Base-by-base conservation (phyloP, 2,888 invertebrate genomes). In the Tinea trinotella region DNA sequence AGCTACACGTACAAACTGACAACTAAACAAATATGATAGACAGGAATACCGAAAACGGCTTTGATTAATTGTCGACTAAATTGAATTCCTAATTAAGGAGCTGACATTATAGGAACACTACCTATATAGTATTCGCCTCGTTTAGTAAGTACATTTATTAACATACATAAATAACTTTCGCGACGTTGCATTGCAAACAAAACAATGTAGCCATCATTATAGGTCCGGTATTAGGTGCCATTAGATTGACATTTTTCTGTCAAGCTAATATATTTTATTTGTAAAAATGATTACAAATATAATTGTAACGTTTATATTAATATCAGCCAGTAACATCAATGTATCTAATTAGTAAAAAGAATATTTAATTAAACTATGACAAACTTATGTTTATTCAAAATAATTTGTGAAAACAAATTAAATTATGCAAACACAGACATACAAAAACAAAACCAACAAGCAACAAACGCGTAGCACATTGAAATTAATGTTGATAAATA, bases 401-500 rank as follows among this genome's bases (percentile, higher is more conserved):
- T 30, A 30, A 30, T 30, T 30, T 30, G 30, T 30, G 3, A 7
- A 4, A 2, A 40, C 17, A 13, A 40, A 17, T 40, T 40, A 17
- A 40, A 17, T 40, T 40, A 40, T 40, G 44, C 55, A 55, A 52
- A 24, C 55, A 30, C 12, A 9, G 4, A 22, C 57, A 53, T 18
- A 48, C 19, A 48, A 50, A 50, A 50, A 50, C 22, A 15, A 20
- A 24, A 50, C 7, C 22, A 50, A 15, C 50, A 24, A 24, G 24
- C 13, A 10, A 50, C 22, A 22, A 50, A 50, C 50, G 50, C 52
- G 46, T 63, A 68, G 68, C 67, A 68, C 76, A 76, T 74, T 76
- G 78, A 78, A 80, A 82, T 81, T 76, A 79, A 81, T 78, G 77
- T 79, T 82, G 78, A 81, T 83, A 81, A 83, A 83, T 80, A 80